Conservation (phyloP, 2,797 vertebrate species). For the Aphelocoma californica region DNA sequence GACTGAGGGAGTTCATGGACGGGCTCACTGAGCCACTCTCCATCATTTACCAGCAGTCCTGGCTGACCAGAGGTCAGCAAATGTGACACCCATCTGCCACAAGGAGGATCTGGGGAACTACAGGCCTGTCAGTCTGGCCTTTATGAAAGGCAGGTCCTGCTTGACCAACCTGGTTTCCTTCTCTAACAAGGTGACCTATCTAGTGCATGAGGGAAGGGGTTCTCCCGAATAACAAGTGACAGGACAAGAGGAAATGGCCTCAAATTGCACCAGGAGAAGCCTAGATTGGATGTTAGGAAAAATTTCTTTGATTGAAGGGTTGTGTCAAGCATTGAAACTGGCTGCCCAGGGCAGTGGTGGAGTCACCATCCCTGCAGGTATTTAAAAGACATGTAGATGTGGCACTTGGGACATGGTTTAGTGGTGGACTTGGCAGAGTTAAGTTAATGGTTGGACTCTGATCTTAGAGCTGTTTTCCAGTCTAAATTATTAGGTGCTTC, state of each 20-base stretch:
- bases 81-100: background rate
- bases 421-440: background rate
- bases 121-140: background rate
- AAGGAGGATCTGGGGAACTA: background rate
- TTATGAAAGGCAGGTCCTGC: background rate
- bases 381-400: background rate
- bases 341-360: background rate
- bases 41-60: background rate
- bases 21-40: background rate
- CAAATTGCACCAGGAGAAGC: background rate
- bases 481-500: background rate
- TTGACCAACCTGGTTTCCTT: background rate
- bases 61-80: background rate
- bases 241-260: background rate
- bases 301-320: background rate
- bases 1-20: background rate
- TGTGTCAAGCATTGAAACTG: background rate
- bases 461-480: background rate
- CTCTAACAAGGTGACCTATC: background rate
- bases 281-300: background rate
- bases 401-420: background rate
- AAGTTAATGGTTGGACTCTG: background rate
- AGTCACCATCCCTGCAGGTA: background rate
- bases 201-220: background rate
- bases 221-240: background rate